Percentiles rank a stretch among this genome's conserved stretches.
These are phyloP conservation scores for Anoplopoma fimbria DNA, from an alignment of 2,113 vertebrate genomes.

Conservation along the genomic window DNA sequence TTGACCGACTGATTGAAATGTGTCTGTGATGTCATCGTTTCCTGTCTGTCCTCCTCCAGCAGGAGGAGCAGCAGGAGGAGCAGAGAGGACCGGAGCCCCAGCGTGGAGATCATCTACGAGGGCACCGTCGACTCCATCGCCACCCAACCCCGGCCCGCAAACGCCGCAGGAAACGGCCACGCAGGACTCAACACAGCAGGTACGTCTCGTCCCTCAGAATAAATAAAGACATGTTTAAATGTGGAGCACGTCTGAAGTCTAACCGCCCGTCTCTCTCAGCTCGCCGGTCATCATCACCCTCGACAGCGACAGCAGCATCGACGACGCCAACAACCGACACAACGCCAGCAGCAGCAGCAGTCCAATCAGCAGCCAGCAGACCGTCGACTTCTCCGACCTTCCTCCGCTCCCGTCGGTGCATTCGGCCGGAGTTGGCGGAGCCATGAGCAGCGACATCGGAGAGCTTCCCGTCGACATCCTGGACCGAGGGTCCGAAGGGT, in stretches of 20 bases:
- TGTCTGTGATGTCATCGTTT: background rate
- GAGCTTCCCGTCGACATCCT: constrained; percentile 68
- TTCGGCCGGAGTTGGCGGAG: background rate
- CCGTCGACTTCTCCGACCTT: constrained; percentile 64
- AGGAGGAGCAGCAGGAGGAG: constrained; percentile 29
- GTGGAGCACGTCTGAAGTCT: too few species aligned
- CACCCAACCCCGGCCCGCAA: rapidly evolving
- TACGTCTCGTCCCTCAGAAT: background rate
- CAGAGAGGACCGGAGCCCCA: constrained; percentile 68
- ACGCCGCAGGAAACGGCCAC: constrained; percentile 51
- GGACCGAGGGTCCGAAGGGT: constrained; percentile 35
- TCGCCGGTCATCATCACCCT: constrained; percentile 75
- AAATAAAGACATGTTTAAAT: background rate
- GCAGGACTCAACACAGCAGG: constrained; percentile 40
- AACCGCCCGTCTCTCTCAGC: constrained; percentile 24
- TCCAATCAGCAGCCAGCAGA: constrained; percentile 66
- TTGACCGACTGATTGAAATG: background rate
- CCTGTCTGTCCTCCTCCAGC: background rate
- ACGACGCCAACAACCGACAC: too few species aligned
- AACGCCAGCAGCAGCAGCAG: constrained; percentile 72
- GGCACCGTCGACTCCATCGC: constrained; percentile 16
- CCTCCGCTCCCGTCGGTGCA: constrained; percentile 49
- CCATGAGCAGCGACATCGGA: constrained; percentile 14
- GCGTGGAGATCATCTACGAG: constrained; percentile 80
- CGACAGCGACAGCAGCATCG: constrained; percentile 70